Conservation (phyloP, 1,140 invertebrate genomes). For the Pseudobourletiella spinata region DNA sequence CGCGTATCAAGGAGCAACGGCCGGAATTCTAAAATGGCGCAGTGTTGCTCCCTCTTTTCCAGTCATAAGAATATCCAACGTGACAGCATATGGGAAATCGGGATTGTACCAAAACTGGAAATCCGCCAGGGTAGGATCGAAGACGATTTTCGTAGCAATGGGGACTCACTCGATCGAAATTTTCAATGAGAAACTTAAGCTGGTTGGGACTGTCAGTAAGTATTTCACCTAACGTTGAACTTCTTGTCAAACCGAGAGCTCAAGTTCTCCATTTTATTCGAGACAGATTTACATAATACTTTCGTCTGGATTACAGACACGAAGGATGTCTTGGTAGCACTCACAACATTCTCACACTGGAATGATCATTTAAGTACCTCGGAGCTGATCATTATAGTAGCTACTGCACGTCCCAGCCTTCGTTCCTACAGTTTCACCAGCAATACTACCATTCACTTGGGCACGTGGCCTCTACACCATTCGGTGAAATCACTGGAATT, state of each 20-base stretch:
- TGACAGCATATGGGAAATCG: neutral
- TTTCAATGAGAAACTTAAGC: conserved; percentile 1
- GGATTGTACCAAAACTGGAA: conserved; percentile 22
- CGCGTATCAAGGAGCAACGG: too few species aligned
- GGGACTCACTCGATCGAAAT: neutral
- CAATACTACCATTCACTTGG: neutral
- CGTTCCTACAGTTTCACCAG: neutral
- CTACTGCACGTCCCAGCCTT: neutral
- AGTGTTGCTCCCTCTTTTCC: too few species aligned
- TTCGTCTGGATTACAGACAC: neutral
- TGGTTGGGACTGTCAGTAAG: conserved; percentile 4
- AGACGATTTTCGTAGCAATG: neutral
- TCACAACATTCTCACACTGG: neutral
- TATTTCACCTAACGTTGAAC: too few species aligned
- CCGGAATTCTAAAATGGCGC: too few species aligned
- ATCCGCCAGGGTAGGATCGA: neutral
- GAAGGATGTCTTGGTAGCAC: neutral
- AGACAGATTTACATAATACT: too few species aligned
- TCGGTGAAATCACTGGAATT: conserved; percentile 13
- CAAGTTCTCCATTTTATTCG: too few species aligned
- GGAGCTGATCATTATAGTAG: conserved; percentile 13
- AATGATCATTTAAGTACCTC: neutral
- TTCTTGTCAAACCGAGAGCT: too few species aligned
- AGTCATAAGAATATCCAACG: too few species aligned
- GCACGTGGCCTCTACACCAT: conserved; percentile 15